Evolutionary conservation across 2,797 vertebrate genomes (phyloP).

Genomic region (Sebastes reedi): DNA sequence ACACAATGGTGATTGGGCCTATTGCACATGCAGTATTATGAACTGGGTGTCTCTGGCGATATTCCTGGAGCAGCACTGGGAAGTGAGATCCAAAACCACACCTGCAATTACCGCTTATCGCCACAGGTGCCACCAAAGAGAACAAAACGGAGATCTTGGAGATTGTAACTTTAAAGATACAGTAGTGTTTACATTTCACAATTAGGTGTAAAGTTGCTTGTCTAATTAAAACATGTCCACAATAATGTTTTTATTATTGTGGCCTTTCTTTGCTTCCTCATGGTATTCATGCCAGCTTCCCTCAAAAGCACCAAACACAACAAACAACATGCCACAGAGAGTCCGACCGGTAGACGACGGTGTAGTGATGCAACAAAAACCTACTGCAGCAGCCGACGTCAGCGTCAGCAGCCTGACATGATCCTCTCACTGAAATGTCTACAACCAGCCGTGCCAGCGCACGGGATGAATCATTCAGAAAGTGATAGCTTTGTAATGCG

Average conservation of each 20-base stretch:
- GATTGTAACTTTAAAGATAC: no score
- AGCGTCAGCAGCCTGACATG: background rate
- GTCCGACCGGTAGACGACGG: background rate
- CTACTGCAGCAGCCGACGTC: background rate
- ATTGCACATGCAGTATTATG: no score
- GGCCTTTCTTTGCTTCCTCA: background rate
- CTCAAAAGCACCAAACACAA: background rate
- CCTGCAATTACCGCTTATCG: no score
- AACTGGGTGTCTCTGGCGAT: no score
- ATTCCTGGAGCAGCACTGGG: no score
- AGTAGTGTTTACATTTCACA: no score
- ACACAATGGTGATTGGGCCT: no score
- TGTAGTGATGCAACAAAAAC: conserved; percentile 7
- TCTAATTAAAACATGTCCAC: background rate
- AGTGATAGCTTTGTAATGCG: conserved; percentile 24
- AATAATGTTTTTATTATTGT: background rate
- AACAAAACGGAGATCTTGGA: no score
- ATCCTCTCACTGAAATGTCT: background rate
- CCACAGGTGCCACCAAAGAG: no score
- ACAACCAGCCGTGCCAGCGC: background rate
- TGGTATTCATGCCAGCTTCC: background rate
- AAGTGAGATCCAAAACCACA: no score
- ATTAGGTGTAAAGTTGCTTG: background rate
- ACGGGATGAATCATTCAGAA: conserved; percentile 30
- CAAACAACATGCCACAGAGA: background rate